phyloP scores from a whole-genome alignment of 2,797 vertebrate genomes.

The Chelon labrosus region DNA sequence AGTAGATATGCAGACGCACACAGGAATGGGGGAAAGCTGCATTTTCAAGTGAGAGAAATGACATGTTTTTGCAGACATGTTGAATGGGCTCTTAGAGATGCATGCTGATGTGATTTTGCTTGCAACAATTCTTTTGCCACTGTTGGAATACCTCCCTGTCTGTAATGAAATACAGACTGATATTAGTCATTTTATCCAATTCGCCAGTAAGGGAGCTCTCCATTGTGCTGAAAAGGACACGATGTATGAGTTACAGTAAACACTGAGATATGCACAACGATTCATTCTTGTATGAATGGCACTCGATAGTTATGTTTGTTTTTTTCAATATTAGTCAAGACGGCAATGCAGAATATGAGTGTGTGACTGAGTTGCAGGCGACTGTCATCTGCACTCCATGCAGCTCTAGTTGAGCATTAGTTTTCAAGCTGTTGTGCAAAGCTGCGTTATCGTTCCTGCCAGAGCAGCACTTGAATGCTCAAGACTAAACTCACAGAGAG shows the following conservation, averaged over 20 bases:
- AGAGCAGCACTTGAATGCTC: constrained; percentile 21
- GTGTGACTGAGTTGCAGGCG: constrained; percentile 8
- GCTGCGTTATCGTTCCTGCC: constrained; percentile 29
- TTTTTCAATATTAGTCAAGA: neutral
- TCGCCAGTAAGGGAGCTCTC: neutral
- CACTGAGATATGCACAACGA: neutral
- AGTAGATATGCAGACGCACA: constrained; percentile 27
- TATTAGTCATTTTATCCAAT: neutral
- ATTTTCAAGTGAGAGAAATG: neutral
- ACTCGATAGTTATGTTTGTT: neutral
- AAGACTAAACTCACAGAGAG: constrained; percentile 25
- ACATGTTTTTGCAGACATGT: constrained; percentile 1
- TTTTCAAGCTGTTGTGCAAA: constrained; percentile 38
- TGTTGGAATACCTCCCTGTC: neutral
- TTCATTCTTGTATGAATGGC: constrained; percentile 6
- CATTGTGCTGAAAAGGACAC: neutral
- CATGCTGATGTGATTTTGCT: neutral
- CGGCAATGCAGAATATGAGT: neutral
- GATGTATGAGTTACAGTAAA: constrained; percentile 3
- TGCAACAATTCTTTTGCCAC: neutral
- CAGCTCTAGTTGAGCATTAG: constrained; percentile 28
- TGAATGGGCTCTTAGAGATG: neutral
- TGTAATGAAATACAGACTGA: neutral
- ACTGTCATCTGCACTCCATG: constrained; percentile 23
- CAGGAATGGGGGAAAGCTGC: constrained; percentile 18